Evolutionary conservation across 2,888 invertebrate species (phyloP), one percentile per base, ranked within the genome.

Genomic region (Synanthedon formicaeformis): DNA sequence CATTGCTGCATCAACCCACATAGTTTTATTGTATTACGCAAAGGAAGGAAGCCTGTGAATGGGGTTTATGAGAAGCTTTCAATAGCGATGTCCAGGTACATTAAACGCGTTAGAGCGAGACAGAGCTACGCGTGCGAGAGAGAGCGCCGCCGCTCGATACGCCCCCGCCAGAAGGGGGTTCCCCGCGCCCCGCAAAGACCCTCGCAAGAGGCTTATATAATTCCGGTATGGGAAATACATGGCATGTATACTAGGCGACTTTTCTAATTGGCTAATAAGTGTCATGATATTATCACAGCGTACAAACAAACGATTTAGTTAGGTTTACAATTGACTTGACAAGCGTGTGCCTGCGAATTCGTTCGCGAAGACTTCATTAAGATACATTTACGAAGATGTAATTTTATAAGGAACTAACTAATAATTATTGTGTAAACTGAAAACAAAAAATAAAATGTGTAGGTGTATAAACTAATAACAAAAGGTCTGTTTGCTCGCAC

Each of bases 61-160:
- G 69, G 63, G 59, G 61, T 57, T 56, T 57, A 58, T 63, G 61
- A 63, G 61, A 63, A 63, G 63, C 57, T 50, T 40, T 68, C 61
- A 66, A 59, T 57, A 55, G 56, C 56, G 57, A 54, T 53, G 60
- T 53, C 53, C 52, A 55, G 52, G 18, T 40, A 48, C 18, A 23
- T 40, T 40, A 14, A 34, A 48, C 34, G 52, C 14, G 49, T 50
- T 34, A 18, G 52, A 52, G 40, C 12, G 63, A 41, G 63, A 54
- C 73, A 70, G 60, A 14, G 69, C 58, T 60, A 57, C 48, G 50
- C 55, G 64, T 57, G 62, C 41, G 73, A 75, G 61, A 40, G 69
- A 70, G 73, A 70, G 54, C 50, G 58, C 51, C 51, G 63, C 61
- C 76, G 79, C 72, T 79, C 79, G 75, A 76, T 77, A 78, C 71